These are phyloP conservation scores for Hiodon tergisus DNA, from an alignment of 2,113 vertebrate species.

Conservation along the genomic window DNA sequence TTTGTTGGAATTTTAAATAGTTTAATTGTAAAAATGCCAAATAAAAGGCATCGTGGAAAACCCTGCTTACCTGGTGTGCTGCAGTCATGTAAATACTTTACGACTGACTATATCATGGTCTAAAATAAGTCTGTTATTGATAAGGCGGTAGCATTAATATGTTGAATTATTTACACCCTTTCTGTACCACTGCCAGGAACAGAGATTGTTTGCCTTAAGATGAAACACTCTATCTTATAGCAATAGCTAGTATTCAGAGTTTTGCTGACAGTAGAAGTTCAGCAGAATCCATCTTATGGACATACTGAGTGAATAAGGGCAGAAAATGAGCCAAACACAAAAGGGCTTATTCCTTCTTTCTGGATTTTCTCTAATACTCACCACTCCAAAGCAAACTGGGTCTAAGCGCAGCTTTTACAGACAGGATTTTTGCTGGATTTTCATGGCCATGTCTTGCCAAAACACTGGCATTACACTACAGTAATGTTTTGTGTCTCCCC, in stretches of 20 bases:
- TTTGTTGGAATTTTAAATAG: too few species aligned
- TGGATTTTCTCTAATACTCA: slow-evolving; percentile 12
- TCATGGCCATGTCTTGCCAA: too few species aligned
- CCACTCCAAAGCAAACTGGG: slow-evolving; percentile 11
- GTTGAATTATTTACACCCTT: too few species aligned
- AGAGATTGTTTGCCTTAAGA: background rate
- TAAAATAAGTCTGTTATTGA: too few species aligned
- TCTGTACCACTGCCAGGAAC: background rate
- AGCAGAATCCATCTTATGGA: slow-evolving; percentile 35
- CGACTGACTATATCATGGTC: too few species aligned
- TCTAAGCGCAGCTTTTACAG: background rate
- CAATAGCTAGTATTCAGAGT: slow-evolving; percentile 30
- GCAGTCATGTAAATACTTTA: too few species aligned
- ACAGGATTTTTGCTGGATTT: too few species aligned
- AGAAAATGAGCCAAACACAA: slow-evolving; percentile 28
- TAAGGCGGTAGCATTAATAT: too few species aligned
- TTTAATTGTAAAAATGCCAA: too few species aligned
- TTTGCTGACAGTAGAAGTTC: slow-evolving; percentile 42
- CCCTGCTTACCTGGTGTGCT: too few species aligned
- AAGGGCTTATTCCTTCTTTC: slow-evolving; percentile 19
- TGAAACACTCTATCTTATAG: slow-evolving; percentile 20
- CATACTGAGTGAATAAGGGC: slow-evolving; percentile 15
- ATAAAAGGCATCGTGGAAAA: too few species aligned
- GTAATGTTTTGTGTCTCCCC: background rate
- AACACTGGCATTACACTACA: background rate